A percentile compares a stretch with the other conserved stretches of the same genome.
Evolutionary conservation across 2,113 vertebrate genomes (phyloP).

Genomic region (Atractosteus spatula): DNA sequence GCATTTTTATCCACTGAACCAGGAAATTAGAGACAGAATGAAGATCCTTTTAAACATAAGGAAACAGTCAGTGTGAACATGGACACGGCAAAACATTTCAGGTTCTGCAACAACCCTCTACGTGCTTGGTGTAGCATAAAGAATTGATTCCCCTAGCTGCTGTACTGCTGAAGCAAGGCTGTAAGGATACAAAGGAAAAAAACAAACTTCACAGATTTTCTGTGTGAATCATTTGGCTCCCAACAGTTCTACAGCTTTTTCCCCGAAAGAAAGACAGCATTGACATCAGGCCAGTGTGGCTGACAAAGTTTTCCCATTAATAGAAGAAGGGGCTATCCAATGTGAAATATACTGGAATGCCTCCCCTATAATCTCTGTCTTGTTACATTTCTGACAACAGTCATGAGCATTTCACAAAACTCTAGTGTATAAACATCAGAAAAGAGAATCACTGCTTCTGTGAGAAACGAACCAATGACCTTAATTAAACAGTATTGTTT

Average conservation of each 20-base stretch:
- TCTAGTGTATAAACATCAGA: too few species aligned
- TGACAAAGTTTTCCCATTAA: too few species aligned
- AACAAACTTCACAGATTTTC: constrained; percentile 21
- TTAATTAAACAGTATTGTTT: too few species aligned
- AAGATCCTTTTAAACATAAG: background rate
- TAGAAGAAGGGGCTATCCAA: too few species aligned
- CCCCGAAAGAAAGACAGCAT: constrained; percentile 16
- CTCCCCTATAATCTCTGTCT: too few species aligned
- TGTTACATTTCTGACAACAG: too few species aligned
- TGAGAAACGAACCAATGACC: too few species aligned
- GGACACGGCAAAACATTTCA: background rate
- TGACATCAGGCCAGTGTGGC: too few species aligned
- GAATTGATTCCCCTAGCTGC: background rate
- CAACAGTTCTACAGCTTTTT: constrained; percentile 19
- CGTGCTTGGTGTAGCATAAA: background rate
- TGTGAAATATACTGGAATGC: too few species aligned
- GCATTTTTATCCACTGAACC: background rate
- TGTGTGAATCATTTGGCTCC: constrained; percentile 12
- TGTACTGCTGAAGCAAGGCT: constrained; percentile 12
- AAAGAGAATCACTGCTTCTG: too few species aligned
- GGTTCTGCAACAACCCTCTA: too few species aligned
- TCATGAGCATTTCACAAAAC: too few species aligned
- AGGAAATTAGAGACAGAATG: background rate
- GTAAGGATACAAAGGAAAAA: constrained; percentile 17
- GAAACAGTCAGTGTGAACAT: background rate